Conservation (phyloP, 2,888 invertebrate species). For the Caprella mutica region DNA sequence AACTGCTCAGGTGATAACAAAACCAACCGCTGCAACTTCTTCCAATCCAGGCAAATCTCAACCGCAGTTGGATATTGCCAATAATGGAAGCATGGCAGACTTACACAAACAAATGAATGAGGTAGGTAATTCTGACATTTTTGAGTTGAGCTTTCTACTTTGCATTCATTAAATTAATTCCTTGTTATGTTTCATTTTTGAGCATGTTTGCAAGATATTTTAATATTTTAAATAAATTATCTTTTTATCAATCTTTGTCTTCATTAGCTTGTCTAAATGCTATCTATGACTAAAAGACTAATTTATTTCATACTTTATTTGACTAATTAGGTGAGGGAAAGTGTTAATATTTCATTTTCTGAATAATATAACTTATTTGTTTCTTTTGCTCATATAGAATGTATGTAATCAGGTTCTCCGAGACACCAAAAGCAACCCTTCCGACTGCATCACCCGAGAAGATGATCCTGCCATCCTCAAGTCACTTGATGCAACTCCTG, state of each 20-base stretch:
- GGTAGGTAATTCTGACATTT: background rate
- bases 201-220: too few relatives aligned
- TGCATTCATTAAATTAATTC: background rate
- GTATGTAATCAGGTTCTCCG: background rate
- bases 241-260: too few relatives aligned
- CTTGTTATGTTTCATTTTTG: background rate
- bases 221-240: too few relatives aligned
- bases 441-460: background rate
- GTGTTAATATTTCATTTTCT: background rate
- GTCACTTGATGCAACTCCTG: conserved; percentile 4
- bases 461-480: conserved; percentile 8
- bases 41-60: background rate
- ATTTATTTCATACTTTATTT: too few relatives aligned
- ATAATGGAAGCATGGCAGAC: conserved; percentile 33
- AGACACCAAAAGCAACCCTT: too few relatives aligned
- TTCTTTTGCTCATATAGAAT: too few relatives aligned
- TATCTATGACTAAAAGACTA: too few relatives aligned
- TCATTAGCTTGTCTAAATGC: too few relatives aligned
- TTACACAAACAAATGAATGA: conserved; percentile 28
- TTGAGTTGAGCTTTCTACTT: background rate
- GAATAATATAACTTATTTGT: too few relatives aligned
- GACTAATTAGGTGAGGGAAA: too few relatives aligned
- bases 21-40: too few relatives aligned
- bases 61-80: conserved; percentile 19
- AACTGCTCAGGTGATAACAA: too few relatives aligned